These are phyloP conservation scores for Pterocles burchelli DNA, from an alignment of 2,113 vertebrate species.

Conservation along the genomic window DNA sequence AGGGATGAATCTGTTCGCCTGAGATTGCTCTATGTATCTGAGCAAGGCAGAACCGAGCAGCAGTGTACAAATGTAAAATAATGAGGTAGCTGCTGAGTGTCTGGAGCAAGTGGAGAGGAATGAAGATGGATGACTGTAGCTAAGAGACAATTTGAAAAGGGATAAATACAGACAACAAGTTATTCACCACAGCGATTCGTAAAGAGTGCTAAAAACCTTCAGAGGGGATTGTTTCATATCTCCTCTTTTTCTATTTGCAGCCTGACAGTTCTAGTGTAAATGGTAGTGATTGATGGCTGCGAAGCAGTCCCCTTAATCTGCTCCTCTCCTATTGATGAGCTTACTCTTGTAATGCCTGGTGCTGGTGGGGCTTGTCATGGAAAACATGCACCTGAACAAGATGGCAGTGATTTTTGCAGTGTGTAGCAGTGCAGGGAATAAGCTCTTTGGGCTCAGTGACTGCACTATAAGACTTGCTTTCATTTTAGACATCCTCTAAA, in stretches of 20 bases:
- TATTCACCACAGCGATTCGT: slow-evolving; percentile 78
- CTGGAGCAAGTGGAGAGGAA: slow-evolving; percentile 62
- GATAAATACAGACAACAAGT: slow-evolving; percentile 82
- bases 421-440: rapidly evolving
- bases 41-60: neutral
- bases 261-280: slow-evolving; percentile 62
- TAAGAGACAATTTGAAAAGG: slow-evolving; percentile 78
- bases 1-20: neutral
- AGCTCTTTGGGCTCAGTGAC: neutral
- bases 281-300: slow-evolving; percentile 67
- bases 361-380: neutral
- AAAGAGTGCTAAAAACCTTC: slow-evolving; percentile 76
- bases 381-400: neutral
- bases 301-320: slow-evolving; percentile 19
- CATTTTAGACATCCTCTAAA: neutral
- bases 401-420: neutral
- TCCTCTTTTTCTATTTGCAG: slow-evolving; percentile 67
- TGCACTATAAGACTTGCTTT: rapidly evolving
- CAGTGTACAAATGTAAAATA: slow-evolving; percentile 66
- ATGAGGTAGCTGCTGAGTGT: slow-evolving; percentile 67
- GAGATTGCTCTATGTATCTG: neutral
- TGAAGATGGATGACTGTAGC: slow-evolving; percentile 81
- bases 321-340: slow-evolving; percentile 28
- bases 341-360: neutral
- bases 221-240: slow-evolving; percentile 75